These are phyloP conservation scores for Euglossa dilemma DNA, from an alignment of 1,140 invertebrate species.

Conservation along the genomic window DNA sequence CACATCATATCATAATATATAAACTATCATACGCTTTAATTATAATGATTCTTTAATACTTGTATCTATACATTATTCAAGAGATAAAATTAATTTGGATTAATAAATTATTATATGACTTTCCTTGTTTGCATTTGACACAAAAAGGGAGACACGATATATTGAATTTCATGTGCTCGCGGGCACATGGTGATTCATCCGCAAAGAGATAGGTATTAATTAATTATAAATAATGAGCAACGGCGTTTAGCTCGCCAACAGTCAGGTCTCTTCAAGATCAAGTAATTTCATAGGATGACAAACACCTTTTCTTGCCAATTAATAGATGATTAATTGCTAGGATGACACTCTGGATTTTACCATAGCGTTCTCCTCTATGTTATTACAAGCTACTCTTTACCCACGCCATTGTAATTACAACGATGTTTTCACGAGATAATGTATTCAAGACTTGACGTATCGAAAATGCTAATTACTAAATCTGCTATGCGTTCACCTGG, in stretches of 20 bases:
- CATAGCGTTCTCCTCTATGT: conserved; percentile 60
- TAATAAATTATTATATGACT: not conserved
- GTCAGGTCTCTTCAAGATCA: conserved; percentile 65
- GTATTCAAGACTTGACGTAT: conserved; percentile 32
- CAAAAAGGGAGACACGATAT: not conserved
- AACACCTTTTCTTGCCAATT: conserved; percentile 77
- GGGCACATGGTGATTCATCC: conserved; percentile 26
- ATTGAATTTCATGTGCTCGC: not conserved
- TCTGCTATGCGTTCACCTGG: not conserved
- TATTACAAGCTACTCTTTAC: conserved; percentile 26
- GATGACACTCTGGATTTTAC: conserved; percentile 75
- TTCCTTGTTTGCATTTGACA: not conserved
- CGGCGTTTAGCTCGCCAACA: conserved; percentile 58
- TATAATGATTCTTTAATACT: too few species aligned
- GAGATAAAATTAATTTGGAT: too few species aligned
- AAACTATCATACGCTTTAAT: too few species aligned
- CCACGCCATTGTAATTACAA: conserved; percentile 36
- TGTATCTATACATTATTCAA: too few species aligned
- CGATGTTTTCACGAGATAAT: conserved; percentile 43
- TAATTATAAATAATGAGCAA: conserved; percentile 75
- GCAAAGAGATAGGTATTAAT: conserved; percentile 66
- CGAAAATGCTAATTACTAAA: conserved; percentile 47
- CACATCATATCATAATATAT: too few species aligned
- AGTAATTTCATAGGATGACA: conserved; percentile 72
- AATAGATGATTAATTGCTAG: conserved; percentile 78